Base-by-base conservation (phyloP, 92 coral and sea anemone genomes). In the Umimayanthus chanpuru region DNA sequence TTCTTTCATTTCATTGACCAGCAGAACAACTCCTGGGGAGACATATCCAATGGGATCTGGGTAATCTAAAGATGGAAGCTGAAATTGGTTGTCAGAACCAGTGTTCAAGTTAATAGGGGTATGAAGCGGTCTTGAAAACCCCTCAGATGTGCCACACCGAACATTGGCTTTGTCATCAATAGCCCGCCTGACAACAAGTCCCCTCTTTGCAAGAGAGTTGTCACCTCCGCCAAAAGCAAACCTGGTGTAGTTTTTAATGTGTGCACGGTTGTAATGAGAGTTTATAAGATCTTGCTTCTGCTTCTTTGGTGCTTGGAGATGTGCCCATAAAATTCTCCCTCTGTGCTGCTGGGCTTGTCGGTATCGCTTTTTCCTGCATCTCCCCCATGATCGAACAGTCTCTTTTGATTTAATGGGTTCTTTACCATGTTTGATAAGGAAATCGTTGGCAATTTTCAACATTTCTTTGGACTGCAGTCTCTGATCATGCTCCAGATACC, bases 41-140 rank as follows among this genome's bases (percentile, higher is more conserved):
- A 91, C 94, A 81, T 91, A 92, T 11, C 94, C 94, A 38, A 86
- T 88, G 39, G 94, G 58, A 81, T 92, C 92, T 55, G 92, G 94
- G 74, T 92, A 92, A 73, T 92, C 94, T 15, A 88, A 29, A 23
- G 79, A 56, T 71, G 85, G 72, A 40, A 85, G 53, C 29, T 85
- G 38, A 77, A 76, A 77, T 36, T 83, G 12, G 81, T 87, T 41
- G 82, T 26, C 73, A 87, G 93, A 61, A 91, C 53, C 55, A 91
- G 93, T 26, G n/a, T n/a, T n/a, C n/a, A n/a, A n/a, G n/a, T n/a
- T n/a, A n/a, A n/a, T n/a, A n/a, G n/a, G n/a, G n/a, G 50, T n/a
- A 58, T 91, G 91, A 40, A 91, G 68, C 12, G 93, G 91, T 40
- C 93, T 74, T 58, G 91, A 91, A 88, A 91, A 91, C 30, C 93